Evolutionary conservation across 2,888 invertebrate species (phyloP), one percentile per base, ranked within the genome.

Genomic region (Microctonus hyperodae): DNA sequence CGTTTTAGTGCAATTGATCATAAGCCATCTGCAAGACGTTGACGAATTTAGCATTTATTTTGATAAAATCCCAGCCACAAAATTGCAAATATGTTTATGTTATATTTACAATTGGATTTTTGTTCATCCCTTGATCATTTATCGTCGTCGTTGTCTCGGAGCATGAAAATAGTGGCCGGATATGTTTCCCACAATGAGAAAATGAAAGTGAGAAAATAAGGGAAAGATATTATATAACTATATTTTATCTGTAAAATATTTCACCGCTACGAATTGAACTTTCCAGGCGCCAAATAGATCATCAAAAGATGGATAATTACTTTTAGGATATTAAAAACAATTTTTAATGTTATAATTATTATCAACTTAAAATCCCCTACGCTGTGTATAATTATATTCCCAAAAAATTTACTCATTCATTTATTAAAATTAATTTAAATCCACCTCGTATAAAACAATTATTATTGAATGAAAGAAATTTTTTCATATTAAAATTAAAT

Each of bases 301-400:
- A 77, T 77, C 72, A 76, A 78, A 75, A 75, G 67, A 44, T 22
- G 68, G 62, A 68, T 76, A 77, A 78, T 77, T n/a, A 73, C 73
- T 71, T 63, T 55, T 64, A 70, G 65, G 48, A 72, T 69, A 66
- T 35, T 70, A 70, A 64, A n/a, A n/a, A n/a, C n/a, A n/a, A n/a
- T n/a, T n/a, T n/a, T n/a, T n/a, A n/a, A n/a, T n/a, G n/a, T n/a
- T n/a, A n/a, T n/a, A n/a, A n/a, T n/a, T n/a, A n/a, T n/a, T n/a
- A n/a, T n/a, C n/a, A n/a, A n/a, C n/a, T n/a, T n/a, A n/a, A n/a
- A n/a, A n/a, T n/a, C n/a, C n/a, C n/a, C n/a, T n/a, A n/a, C n/a
- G n/a, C n/a, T n/a, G n/a, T n/a, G 23, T 1, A 16, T 1, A 16
- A 51, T 25, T 51, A 51, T 2, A 23, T 16, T 22, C 2, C 3